phyloP scores from a whole-genome alignment of 2,888 invertebrate species.

The Phragmatobia fuliginosa region DNA sequence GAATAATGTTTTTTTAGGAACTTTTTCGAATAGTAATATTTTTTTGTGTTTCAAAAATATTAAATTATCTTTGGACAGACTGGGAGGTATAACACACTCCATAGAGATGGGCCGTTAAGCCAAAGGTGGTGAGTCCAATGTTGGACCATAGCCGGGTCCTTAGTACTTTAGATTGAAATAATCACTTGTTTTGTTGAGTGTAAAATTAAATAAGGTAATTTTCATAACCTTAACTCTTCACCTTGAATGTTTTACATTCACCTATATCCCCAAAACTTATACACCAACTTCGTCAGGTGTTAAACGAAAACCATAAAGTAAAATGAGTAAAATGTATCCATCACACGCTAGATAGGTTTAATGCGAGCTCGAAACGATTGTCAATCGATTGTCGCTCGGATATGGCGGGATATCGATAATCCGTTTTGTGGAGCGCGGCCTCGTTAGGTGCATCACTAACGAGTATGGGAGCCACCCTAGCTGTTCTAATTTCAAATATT shows the following conservation, averaged over 20 bases:
- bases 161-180: neutral
- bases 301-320: constrained; percentile 30
- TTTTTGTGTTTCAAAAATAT: too few relatives aligned
- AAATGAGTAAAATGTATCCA: constrained; percentile 33
- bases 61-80: too few relatives aligned
- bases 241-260: neutral
- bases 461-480: constrained; percentile 47
- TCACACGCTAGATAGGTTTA: constrained; percentile 44
- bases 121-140: too few relatives aligned
- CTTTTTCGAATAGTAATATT: too few relatives aligned
- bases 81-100: neutral
- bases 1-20: too few relatives aligned
- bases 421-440: constrained; percentile 53
- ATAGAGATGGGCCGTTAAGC: neutral
- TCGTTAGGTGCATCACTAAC: constrained; percentile 58
- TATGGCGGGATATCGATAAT: constrained; percentile 54
- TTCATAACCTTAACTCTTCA: neutral
- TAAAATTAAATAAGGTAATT: neutral
- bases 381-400: constrained; percentile 54
- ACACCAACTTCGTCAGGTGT: neutral
- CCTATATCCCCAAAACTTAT: neutral
- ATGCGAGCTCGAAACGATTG: constrained; percentile 48
- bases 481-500: constrained; percentile 51
- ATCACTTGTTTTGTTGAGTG: neutral
- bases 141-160: neutral